Evolutionary conservation across 2,113 vertebrate genomes (phyloP).

Genomic region (Oryzias javanicus): DNA sequence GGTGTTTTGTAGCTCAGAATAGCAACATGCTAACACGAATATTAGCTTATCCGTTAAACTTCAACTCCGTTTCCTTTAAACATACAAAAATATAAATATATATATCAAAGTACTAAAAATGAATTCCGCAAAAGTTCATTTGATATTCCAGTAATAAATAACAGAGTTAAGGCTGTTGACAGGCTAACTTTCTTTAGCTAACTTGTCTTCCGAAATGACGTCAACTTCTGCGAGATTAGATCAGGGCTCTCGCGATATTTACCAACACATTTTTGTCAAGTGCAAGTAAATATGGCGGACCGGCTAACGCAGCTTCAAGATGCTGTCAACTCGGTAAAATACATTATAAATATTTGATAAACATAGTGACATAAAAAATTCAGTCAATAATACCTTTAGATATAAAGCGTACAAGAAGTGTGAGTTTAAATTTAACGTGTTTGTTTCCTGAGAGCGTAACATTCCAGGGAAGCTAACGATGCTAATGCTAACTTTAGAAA

Average conservation of each 20-base stretch:
- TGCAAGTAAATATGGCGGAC: conserved; percentile 84
- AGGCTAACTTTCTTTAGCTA: background rate
- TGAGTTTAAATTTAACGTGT: background rate
- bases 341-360: background rate
- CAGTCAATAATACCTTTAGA: too few species aligned
- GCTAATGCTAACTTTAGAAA: too few species aligned
- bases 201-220: conserved; percentile 1
- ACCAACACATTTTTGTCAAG: background rate
- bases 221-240: conserved; percentile 9
- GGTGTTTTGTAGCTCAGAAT: conserved; percentile 52
- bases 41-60: background rate
- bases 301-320: conserved; percentile 91
- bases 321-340: conserved; percentile 90
- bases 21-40: conserved; percentile 41
- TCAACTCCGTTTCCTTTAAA: background rate
- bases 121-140: too few species aligned
- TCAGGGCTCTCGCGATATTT: conserved; percentile 34
- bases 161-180: too few species aligned
- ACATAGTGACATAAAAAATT: too few species aligned
- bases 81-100: too few species aligned
- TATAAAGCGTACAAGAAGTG: background rate
- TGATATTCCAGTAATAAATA: too few species aligned
- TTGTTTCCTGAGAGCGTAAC: too few species aligned
- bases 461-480: too few species aligned
- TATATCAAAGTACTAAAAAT: too few species aligned